These are phyloP conservation scores for Narcine bancroftii DNA, from an alignment of 2,113 vertebrate genomes.

Conservation along the genomic window DNA sequence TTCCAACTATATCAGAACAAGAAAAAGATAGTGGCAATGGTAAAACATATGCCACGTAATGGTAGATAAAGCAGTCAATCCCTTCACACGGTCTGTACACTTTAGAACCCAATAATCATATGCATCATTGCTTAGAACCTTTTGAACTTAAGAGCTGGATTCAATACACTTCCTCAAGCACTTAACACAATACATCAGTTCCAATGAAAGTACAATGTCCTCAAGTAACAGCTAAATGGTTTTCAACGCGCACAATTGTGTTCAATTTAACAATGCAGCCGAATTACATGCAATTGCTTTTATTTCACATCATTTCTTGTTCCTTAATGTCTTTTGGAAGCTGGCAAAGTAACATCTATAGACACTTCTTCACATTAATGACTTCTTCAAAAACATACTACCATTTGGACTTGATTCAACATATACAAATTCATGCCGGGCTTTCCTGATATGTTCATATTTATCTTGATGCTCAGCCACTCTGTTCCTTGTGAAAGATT, in stretches of 20 bases:
- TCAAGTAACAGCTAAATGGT: not conserved
- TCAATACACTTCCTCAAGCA: not conserved
- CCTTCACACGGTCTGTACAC: not conserved
- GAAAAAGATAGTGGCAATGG: not conserved
- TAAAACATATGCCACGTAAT: too few relatives aligned
- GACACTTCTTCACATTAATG: not conserved
- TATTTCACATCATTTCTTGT: too few relatives aligned
- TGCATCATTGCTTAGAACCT: slow-evolving; percentile 11
- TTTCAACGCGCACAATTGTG: not conserved
- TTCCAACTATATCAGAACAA: not conserved
- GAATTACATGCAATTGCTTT: not conserved
- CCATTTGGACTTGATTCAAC: not conserved
- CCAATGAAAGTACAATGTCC: not conserved
- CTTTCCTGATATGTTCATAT: not conserved
- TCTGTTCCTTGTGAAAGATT: not conserved
- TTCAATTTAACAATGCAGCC: not conserved
- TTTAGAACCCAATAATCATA: slow-evolving; percentile 20
- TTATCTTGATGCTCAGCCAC: not conserved
- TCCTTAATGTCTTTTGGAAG: too few relatives aligned
- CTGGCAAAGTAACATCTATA: not conserved
- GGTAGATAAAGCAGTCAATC: not conserved
- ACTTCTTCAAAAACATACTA: not conserved
- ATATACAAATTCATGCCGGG: not conserved
- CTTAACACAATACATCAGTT: not conserved
- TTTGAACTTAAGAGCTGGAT: not conserved